phyloP scores from a whole-genome alignment of 1,140 invertebrate species.

The Thaumetopoea pityocampa region DNA sequence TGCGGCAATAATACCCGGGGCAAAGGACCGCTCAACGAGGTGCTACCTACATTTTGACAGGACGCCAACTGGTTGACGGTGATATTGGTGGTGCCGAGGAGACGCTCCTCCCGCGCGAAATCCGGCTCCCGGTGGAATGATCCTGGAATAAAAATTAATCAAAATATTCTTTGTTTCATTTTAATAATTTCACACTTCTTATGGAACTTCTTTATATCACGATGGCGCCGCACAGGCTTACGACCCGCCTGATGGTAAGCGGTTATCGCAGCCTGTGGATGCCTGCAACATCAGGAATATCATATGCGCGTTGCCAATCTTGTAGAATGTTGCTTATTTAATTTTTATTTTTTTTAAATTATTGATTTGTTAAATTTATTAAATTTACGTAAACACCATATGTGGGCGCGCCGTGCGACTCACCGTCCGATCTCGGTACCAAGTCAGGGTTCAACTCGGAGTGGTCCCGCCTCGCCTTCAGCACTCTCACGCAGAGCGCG shows the following conservation, averaged over 20 bases:
- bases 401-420: background rate
- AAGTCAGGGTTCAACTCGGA: slow-evolving; percentile 42
- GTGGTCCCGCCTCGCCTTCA: slow-evolving; percentile 25
- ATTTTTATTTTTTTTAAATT: too few species aligned
- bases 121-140: slow-evolving; percentile 59
- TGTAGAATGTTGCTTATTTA: too few species aligned
- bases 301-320: too few species aligned
- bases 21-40: too few species aligned
- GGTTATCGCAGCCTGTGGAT: too few species aligned
- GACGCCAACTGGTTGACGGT: slow-evolving; percentile 54
- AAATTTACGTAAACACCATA: background rate
- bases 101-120: slow-evolving; percentile 44
- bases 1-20: too few species aligned
- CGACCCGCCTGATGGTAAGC: too few species aligned
- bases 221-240: too few species aligned
- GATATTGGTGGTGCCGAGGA: slow-evolving; percentile 49
- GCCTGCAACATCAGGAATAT: too few species aligned
- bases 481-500: slow-evolving; percentile 30
- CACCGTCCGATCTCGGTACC: slow-evolving; percentile 49
- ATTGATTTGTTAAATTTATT: too few species aligned
- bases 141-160: slow-evolving; percentile 25
- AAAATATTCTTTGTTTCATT: background rate
- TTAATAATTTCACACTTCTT: background rate
- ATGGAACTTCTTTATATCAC: background rate
- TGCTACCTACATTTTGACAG: slow-evolving; percentile 56